phyloP scores from a whole-genome alignment of 1,140 invertebrate genomes.

The Lepidotrigona ventralis region DNA sequence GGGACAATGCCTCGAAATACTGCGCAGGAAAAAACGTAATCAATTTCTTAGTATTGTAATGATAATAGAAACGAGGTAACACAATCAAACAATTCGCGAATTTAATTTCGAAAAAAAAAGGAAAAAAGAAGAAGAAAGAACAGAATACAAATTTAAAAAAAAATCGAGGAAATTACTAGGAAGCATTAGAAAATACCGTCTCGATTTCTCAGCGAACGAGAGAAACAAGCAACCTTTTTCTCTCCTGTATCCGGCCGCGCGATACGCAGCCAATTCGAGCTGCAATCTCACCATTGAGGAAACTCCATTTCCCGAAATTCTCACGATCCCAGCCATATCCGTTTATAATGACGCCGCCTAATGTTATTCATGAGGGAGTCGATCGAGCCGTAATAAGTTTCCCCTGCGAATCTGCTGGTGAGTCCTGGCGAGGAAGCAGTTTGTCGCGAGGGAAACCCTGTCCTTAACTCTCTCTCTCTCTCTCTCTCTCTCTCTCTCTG shows the following conservation, averaged over 20 bases:
- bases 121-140: no score
- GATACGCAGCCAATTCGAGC: not conserved
- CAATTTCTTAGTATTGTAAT: no score
- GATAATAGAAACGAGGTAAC: no score
- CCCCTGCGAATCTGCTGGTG: not conserved
- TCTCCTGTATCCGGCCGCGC: not conserved
- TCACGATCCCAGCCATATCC: slow-evolving; percentile 11
- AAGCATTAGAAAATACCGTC: not conserved
- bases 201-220: no score
- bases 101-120: no score
- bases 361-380: slow-evolving; percentile 52
- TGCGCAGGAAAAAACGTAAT: no score
- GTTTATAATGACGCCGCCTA: slow-evolving; percentile 25
- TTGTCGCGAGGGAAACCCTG: slow-evolving; percentile 21
- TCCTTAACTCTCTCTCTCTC: not conserved
- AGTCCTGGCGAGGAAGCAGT: slow-evolving; percentile 28
- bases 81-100: no score
- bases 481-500: no score
- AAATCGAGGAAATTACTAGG: not conserved
- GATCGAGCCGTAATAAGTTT: slow-evolving; percentile 58
- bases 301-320: slow-evolving; percentile 29
- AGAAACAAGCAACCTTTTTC: not conserved
- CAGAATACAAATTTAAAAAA: no score
- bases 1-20: no score
- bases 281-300: not conserved